A percentile compares a stretch with the other conserved stretches of the same genome.
These are phyloP conservation scores for Poecilia velifera DNA, from an alignment of 2,797 vertebrate genomes.

Conservation along the genomic window DNA sequence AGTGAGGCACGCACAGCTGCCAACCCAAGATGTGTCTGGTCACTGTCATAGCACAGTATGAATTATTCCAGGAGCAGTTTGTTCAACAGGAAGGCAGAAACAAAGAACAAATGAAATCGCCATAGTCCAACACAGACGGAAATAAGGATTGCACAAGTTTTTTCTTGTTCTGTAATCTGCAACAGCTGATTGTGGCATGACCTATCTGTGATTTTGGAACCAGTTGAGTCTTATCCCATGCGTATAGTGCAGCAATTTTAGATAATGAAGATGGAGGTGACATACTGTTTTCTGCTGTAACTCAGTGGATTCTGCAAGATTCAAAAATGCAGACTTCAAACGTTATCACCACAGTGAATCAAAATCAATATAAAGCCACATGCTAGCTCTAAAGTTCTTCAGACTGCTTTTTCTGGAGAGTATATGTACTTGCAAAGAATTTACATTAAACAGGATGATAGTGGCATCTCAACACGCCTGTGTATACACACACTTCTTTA, in stretches of 20 bases:
- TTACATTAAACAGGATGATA: slow-evolving; percentile 38
- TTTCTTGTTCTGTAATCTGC: no score
- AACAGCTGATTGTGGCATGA: not conserved
- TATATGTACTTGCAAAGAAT: slow-evolving; percentile 18
- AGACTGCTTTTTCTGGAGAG: slow-evolving; percentile 14
- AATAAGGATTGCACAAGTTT: no score
- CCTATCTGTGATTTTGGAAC: not conserved
- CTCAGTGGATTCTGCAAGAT: not conserved
- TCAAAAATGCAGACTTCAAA: not conserved
- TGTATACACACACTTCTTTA: slow-evolving; percentile 53
- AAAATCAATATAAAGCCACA: slow-evolving; percentile 18
- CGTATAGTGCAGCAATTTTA: not conserved
- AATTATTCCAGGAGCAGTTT: no score
- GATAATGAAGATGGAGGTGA: not conserved
- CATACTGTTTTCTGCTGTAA: not conserved
- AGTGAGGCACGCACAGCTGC: no score
- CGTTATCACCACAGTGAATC: slow-evolving; percentile 24
- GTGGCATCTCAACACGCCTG: slow-evolving; percentile 43
- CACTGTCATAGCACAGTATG: no score
- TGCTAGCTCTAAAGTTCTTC: slow-evolving; percentile 1
- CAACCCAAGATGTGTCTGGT: no score
- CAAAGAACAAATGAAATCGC: no score
- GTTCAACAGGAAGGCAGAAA: no score
- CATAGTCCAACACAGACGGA: no score
- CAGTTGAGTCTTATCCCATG: not conserved